Base-by-base conservation (phyloP, 35 echinoderm and acorn worm species). In the Acanthaster planci region DNA sequence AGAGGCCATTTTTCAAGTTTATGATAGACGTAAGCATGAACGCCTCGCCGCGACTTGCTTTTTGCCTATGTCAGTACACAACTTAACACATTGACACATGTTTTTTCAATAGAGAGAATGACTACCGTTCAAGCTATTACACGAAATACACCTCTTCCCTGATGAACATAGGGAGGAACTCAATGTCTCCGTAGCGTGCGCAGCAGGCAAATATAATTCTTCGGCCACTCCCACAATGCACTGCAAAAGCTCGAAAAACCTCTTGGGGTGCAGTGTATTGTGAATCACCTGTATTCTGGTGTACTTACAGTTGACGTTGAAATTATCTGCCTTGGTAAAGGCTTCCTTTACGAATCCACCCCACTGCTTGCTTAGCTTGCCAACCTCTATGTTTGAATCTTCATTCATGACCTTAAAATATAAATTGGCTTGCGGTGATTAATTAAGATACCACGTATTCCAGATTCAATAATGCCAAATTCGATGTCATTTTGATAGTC, bases 311-410 rank as follows among this genome's bases (percentile, higher is more conserved):
- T 64, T 29, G 0, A 91, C 76, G 10, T 78, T 53, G 35, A 97
- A 92, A 75, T 97, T 92, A 40, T 92, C 86, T 0, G 90, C 94
- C 1, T 84, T 90, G 52, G 86, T 80, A 59, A 64, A 84, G 4
- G 37, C 67, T 47, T 97, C 94, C 29, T 82, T 85, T 17, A 80
- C 55, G 38, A 83, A 68, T 1, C 94, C 94, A n/a, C 82, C 78
- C 90, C 94, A 92, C 78, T 97, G 90, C 82, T 97, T 97, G 23
- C 57, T 86, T 17, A 97, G 76, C 52, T 87, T 89, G 18, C 94
- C 90, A 0, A 97, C 4, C 5, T 42, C 38, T 51, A 18, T 17
- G 21, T 19, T 50, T 30, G 18, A 40, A 23, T 51, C 78, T 51
- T 18, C 0, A 23, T 10, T 51, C 30, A 80, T 18, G 15, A 80